A percentile compares a stretch with the other conserved stretches of the same genome.
Conservation (phyloP, 1,140 invertebrate genomes). For the Temnothorax nylanderi region DNA sequence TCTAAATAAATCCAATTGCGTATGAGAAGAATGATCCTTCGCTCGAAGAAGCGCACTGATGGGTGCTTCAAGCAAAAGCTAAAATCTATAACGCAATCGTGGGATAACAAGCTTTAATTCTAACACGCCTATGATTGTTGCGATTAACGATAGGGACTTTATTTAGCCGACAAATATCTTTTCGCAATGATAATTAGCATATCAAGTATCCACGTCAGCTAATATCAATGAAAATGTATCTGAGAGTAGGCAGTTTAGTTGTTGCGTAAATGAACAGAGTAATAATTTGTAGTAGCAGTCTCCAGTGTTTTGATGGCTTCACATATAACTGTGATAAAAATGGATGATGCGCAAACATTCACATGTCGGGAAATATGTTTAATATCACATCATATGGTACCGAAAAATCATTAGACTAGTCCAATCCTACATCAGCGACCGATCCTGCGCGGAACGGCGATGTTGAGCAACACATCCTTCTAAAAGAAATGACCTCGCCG, state of each 20-base stretch:
- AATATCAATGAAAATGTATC: not conserved
- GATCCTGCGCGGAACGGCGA: constrained; percentile 53
- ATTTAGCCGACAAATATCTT: not conserved
- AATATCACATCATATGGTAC: not conserved
- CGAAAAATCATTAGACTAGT: constrained; percentile 38
- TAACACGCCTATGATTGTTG: not conserved
- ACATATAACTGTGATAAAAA: not conserved
- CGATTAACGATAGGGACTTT: not conserved
- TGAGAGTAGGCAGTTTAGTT: not conserved
- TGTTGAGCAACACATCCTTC: not conserved
- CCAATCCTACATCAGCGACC: constrained; percentile 9
- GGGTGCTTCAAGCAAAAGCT: not conserved
- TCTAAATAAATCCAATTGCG: constrained; percentile 30
- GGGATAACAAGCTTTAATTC: not conserved
- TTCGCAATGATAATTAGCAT: not conserved
- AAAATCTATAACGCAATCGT: not conserved
- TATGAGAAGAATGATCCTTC: not conserved
- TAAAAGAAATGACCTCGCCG: constrained; percentile 26
- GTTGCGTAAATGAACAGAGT: not conserved
- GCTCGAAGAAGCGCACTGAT: not conserved
- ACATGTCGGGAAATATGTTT: not conserved
- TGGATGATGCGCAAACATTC: not conserved
- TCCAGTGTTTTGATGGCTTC: not conserved
- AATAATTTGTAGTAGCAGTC: not conserved
- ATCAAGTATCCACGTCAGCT: not conserved